Conservation (phyloP, 2,888 invertebrate genomes). For the Stomorhina lunata region DNA sequence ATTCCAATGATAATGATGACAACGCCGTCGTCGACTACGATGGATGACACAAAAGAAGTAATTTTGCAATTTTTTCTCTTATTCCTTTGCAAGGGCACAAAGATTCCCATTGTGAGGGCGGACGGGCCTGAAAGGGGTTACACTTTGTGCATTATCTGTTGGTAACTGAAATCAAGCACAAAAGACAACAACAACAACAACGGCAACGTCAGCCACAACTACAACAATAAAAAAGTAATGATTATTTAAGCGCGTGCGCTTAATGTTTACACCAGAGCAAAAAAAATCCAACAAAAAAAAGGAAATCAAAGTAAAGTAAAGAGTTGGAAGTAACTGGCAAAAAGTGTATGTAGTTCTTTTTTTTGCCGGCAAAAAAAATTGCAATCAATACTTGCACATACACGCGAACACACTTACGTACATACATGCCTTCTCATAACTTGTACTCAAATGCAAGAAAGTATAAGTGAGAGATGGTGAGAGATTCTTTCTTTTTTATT, state of each 20-base stretch:
- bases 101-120: too few species aligned
- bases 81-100: background rate
- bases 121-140: background rate
- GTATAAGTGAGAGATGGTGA: constrained; percentile 51
- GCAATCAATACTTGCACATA: constrained; percentile 48
- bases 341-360: constrained; percentile 25
- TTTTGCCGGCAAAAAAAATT: constrained; percentile 60
- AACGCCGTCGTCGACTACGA: constrained; percentile 8
- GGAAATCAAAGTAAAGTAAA: constrained; percentile 48
- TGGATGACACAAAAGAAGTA: constrained; percentile 46
- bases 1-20: constrained; percentile 28
- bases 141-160: constrained; percentile 56
- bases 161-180: constrained; percentile 36
- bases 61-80: background rate
- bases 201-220: too few species aligned
- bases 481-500: constrained; percentile 23
- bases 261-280: constrained; percentile 23
- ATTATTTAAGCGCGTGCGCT: constrained; percentile 59
- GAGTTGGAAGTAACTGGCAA: constrained; percentile 46
- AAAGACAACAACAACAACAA: background rate
- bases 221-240: background rate
- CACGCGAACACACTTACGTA: background rate
- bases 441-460: constrained; percentile 34
- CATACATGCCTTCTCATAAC: background rate
- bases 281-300: constrained; percentile 19